phyloP scores from a whole-genome alignment of 2,888 invertebrate species.

The Malachius bipustulatus region DNA sequence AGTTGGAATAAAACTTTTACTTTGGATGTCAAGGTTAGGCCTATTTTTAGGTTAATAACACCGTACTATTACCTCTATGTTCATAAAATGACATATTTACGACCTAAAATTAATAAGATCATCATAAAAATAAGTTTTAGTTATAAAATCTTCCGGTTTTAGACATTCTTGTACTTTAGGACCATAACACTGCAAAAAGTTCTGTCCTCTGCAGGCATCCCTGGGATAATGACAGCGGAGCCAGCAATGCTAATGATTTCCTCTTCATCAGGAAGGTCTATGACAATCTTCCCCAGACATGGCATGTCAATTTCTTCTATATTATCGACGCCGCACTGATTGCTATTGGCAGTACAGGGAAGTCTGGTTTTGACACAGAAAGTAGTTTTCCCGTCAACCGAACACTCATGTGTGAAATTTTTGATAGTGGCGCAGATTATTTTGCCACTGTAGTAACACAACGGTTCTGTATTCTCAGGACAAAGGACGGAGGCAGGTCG shows the following conservation, averaged over 20 bases:
- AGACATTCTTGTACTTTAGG: too few relatives aligned
- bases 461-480: constrained; percentile 1
- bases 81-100: too few relatives aligned
- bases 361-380: neutral
- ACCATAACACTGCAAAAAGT: constrained; percentile 1
- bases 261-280: neutral
- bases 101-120: too few relatives aligned
- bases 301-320: neutral
- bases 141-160: too few relatives aligned
- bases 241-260: neutral
- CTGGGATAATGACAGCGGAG: neutral
- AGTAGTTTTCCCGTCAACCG: neutral
- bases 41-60: too few relatives aligned
- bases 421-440: neutral
- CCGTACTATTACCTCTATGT: too few relatives aligned
- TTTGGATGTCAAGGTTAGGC: too few relatives aligned
- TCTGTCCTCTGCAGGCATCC: constrained; percentile 1
- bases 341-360: neutral
- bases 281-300: neutral
- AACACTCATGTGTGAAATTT: neutral
- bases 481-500: too few relatives aligned
- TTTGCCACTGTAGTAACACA: neutral
- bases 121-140: too few relatives aligned
- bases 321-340: neutral
- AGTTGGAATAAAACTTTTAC: too few relatives aligned